phyloP scores from a whole-genome alignment of 2,113 vertebrate genomes.

The Paralichthys olivaceus region DNA sequence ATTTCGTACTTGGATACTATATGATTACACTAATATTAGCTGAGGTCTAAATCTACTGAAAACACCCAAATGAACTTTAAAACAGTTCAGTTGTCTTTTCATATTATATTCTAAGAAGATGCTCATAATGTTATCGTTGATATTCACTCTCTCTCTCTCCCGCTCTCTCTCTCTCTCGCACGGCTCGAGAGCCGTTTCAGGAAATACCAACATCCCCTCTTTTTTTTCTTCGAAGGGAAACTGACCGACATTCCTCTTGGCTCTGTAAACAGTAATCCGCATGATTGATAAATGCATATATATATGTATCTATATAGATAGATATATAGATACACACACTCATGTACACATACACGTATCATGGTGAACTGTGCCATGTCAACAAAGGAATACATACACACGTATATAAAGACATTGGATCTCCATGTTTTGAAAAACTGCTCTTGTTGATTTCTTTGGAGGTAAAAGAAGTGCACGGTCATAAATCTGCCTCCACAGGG shows the following conservation, averaged over 20 bases:
- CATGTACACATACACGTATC: not conserved
- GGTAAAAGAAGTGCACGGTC: not conserved
- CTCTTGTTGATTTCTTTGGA: slow-evolving; percentile 1
- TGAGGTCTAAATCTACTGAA: not conserved
- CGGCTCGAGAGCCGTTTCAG: slow-evolving; percentile 69
- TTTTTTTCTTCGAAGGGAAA: slow-evolving; percentile 52
- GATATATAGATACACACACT: not conserved
- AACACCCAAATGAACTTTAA: too few relatives aligned
- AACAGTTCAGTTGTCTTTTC: too few relatives aligned
- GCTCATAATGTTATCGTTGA: too few relatives aligned
- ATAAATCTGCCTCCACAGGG: slow-evolving; percentile 41
- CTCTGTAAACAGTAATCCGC: slow-evolving; percentile 62
- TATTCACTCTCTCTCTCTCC: not conserved
- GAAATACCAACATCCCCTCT: slow-evolving; percentile 77
- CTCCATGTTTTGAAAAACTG: slow-evolving; percentile 21
- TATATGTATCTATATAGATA: slow-evolving; percentile 5
- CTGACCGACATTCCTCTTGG: slow-evolving; percentile 76
- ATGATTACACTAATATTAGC: not conserved
- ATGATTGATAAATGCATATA: slow-evolving; percentile 36
- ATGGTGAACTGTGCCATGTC: not conserved
- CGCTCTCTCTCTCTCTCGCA: not conserved
- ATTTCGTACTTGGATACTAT: not conserved
- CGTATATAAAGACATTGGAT: not conserved
- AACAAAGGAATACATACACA: slow-evolving; percentile 23
- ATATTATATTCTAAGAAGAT: not conserved